phyloP scores from a whole-genome alignment of 2,888 invertebrate genomes.

The Ichneumon xanthorius region DNA sequence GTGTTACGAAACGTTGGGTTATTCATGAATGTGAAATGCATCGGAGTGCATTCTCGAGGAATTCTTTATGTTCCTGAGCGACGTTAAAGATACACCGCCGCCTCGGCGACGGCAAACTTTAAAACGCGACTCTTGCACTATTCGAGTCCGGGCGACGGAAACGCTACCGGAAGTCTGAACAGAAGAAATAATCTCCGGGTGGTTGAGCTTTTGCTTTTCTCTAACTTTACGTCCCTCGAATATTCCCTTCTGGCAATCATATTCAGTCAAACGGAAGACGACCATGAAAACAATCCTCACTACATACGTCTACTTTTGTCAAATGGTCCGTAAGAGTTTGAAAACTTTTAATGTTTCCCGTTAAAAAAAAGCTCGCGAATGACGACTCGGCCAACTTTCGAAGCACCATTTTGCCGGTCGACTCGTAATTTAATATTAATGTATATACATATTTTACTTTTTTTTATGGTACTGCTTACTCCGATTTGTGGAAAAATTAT shows the following conservation, averaged over 20 bases:
- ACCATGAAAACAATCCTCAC: neutral
- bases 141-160: neutral
- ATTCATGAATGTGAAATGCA: neutral
- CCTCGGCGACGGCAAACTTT: constrained; percentile 10
- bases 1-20: neutral
- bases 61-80: constrained; percentile 3
- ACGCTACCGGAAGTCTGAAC: neutral
- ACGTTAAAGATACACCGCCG: neutral
- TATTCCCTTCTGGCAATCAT: neutral
- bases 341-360: neutral
- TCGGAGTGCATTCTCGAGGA: neutral
- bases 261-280: neutral
- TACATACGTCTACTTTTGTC: neutral
- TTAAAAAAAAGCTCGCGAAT: neutral
- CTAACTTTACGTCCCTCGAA: neutral
- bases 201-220: neutral
- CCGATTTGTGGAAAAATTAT: too few species aligned
- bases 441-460: neutral
- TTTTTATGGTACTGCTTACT: neutral
- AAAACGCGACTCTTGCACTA: neutral
- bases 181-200: neutral
- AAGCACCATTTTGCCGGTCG: neutral
- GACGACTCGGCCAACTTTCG: neutral
- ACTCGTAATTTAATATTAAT: neutral
- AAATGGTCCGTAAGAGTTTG: constrained; percentile 2